These are phyloP conservation scores for Drosophila niveifrons DNA, from an alignment of 2,888 invertebrate genomes.

Conservation along the genomic window DNA sequence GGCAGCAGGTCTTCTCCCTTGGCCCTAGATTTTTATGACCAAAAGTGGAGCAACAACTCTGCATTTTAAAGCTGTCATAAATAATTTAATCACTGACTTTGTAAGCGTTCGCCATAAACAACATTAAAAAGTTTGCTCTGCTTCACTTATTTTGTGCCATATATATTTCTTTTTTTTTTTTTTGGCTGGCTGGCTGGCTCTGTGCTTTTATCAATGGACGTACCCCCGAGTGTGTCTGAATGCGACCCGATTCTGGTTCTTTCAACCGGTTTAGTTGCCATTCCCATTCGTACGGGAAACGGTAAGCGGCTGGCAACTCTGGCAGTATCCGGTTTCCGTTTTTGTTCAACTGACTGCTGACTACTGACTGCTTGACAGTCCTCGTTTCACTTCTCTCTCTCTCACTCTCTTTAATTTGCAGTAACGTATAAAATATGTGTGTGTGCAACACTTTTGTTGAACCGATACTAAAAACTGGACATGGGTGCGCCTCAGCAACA, in stretches of 20 bases:
- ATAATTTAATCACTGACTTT: conserved; percentile 80
- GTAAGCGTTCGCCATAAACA: conserved; percentile 62
- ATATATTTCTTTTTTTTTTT: conserved; percentile 9
- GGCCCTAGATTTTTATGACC: conserved; percentile 42
- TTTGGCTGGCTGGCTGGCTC: conserved; percentile 21
- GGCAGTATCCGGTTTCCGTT: conserved; percentile 69
- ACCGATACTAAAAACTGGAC: conserved; percentile 37
- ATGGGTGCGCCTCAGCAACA: conserved; percentile 14
- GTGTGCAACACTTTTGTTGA: conserved; percentile 38
- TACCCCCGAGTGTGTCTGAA: not conserved
- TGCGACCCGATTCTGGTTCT: conserved; percentile 16
- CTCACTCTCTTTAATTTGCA: conserved; percentile 28
- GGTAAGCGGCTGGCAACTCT: conserved; percentile 68
- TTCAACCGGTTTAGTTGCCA: conserved; percentile 30
- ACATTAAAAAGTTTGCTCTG: conserved; percentile 55
- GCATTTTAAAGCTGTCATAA: conserved; percentile 76
- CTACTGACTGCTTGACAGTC: conserved; percentile 54
- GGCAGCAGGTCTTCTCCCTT: conserved; percentile 18
- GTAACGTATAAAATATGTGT: conserved; percentile 40
- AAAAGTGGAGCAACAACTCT: conserved; percentile 57
- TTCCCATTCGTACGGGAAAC: conserved; percentile 54
- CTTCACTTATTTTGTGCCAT: not conserved
- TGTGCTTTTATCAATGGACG: too few relatives aligned
- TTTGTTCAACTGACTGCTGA: conserved; percentile 57
- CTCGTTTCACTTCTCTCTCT: not conserved